Evolutionary conservation across 2,888 invertebrate genomes (phyloP).

Genomic region (Cheilosia pagana): DNA sequence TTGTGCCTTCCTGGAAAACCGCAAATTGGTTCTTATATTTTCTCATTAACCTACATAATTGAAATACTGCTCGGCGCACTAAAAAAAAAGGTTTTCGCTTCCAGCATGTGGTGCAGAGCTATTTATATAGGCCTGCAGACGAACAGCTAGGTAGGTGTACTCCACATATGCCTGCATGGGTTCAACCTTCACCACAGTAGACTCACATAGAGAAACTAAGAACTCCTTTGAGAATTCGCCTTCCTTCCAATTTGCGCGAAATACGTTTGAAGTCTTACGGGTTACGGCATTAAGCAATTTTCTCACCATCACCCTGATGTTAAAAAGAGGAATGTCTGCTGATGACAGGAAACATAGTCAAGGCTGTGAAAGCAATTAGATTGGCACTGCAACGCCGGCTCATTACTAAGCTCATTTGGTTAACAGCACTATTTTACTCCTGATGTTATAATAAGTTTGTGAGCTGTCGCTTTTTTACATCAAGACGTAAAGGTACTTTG

Average conservation of each 20-base stretch:
- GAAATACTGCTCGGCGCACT: slow-evolving; percentile 29
- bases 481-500: background rate
- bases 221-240: slow-evolving; percentile 14
- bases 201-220: background rate
- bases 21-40: slow-evolving; percentile 35
- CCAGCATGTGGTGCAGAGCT: slow-evolving; percentile 5
- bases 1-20: slow-evolving; percentile 8
- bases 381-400: slow-evolving; percentile 21
- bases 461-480: background rate
- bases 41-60: slow-evolving; percentile 50
- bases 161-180: background rate
- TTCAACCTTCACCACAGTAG: background rate
- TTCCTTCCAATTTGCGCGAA: background rate
- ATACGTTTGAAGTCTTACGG: background rate
- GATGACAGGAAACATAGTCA: background rate
- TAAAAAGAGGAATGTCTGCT: slow-evolving; percentile 2
- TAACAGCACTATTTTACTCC: slow-evolving; percentile 6
- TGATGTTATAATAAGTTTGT: slow-evolving; percentile 3
- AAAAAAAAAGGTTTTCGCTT: slow-evolving; percentile 12
- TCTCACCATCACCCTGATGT: slow-evolving; percentile 38
- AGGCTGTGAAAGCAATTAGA: slow-evolving; percentile 14
- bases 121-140: slow-evolving; percentile 5
- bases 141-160: background rate
- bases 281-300: slow-evolving; percentile 26
- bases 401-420: slow-evolving; percentile 32